These are phyloP conservation scores for Trissonchulus sp. DNA, from an alignment of 2,888 invertebrate genomes.

Conservation along the genomic window DNA sequence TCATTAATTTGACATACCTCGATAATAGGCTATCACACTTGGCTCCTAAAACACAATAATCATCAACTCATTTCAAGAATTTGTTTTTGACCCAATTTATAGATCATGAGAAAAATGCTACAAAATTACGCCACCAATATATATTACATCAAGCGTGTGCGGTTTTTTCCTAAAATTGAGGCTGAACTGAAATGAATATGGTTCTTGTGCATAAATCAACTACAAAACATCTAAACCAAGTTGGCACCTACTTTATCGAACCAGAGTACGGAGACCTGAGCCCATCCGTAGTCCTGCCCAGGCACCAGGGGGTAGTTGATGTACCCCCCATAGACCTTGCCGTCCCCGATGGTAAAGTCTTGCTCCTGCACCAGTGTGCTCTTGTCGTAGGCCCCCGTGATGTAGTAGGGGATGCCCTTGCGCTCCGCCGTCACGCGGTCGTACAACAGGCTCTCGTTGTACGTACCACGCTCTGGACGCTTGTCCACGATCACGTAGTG, in stretches of 20 bases:
- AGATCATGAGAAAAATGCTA: no score
- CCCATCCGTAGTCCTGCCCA: constrained; percentile 51
- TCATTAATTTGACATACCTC: no score
- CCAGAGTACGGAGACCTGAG: constrained; percentile 24
- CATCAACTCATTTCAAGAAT: no score
- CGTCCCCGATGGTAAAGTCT: constrained; percentile 46
- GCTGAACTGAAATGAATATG: no score
- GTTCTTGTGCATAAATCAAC: no score
- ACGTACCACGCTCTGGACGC: constrained; percentile 49
- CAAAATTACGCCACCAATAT: no score
- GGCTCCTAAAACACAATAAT: constrained; percentile 10
- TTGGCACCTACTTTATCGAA: neutral
- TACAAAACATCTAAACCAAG: no score
- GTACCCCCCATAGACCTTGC: constrained; percentile 49
- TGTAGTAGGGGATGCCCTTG: constrained; percentile 47
- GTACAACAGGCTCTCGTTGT: constrained; percentile 49
- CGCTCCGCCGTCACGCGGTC: constrained; percentile 50
- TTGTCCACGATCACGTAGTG: constrained; percentile 51
- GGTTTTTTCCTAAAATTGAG: no score
- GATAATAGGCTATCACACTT: constrained; percentile 12
- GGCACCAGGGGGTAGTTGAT: constrained; percentile 50
- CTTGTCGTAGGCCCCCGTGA: constrained; percentile 48
- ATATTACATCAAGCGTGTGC: no score
- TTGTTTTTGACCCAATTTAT: no score
- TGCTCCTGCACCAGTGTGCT: constrained; percentile 43